Evolutionary conservation across 2,797 vertebrate species (phyloP).

Genomic region (Graptemys geographica): DNA sequence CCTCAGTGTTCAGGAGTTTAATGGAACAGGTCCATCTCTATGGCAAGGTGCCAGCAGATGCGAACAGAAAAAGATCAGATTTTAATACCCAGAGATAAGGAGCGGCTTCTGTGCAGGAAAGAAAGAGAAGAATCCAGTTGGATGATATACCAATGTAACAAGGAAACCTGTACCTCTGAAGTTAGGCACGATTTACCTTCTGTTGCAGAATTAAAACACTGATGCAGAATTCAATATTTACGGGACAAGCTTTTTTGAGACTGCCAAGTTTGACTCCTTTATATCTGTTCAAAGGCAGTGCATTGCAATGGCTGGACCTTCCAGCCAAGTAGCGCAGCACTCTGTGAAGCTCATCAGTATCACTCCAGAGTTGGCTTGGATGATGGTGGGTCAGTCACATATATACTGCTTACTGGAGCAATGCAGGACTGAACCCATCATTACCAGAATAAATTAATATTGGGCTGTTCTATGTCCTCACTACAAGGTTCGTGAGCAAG

Average conservation of each 20-base stretch:
- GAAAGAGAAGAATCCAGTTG: background rate
- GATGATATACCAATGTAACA: background rate
- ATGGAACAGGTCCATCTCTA: background rate
- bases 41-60: background rate
- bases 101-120: background rate
- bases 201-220: background rate
- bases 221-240: background rate
- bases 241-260: background rate
- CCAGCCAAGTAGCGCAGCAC: fast-evolving
- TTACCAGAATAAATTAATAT: background rate
- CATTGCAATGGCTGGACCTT: background rate
- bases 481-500: background rate
- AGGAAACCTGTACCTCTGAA: background rate
- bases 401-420: fast-evolving
- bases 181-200: background rate
- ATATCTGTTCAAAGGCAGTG: fast-evolving
- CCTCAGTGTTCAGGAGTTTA: background rate
- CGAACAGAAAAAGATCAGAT: background rate
- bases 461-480: background rate
- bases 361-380: fast-evolving
- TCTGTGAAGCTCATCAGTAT: background rate
- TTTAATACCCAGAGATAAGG: background rate
- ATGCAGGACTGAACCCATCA: fast-evolving
- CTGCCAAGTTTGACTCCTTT: background rate
- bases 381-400: background rate